Evolutionary conservation across 2,888 invertebrate species (phyloP).

Genomic region (Amiota communis): DNA sequence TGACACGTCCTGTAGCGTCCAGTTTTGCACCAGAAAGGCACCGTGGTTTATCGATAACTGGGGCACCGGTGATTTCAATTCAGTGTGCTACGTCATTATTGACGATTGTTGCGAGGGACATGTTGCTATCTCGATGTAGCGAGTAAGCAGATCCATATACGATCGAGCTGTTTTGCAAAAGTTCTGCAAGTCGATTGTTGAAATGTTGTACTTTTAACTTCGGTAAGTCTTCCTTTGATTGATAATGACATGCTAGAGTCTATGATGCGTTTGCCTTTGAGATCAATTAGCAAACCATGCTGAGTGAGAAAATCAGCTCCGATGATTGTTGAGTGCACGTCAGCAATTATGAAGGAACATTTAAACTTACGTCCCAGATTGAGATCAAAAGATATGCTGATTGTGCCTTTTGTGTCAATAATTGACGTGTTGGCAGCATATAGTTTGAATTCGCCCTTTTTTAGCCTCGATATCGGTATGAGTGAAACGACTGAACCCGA

Average conservation of each 20-base stretch:
- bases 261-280: no score
- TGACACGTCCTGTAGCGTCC: not conserved
- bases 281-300: no score
- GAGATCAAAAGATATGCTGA: conserved; percentile 5
- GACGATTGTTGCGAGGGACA: not conserved
- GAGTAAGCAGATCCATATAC: no score
- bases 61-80: not conserved
- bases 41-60: not conserved
- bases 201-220: no score
- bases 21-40: not conserved
- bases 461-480: no score
- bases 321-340: no score
- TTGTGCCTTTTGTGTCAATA: conserved; percentile 12
- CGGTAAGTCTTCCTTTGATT: not conserved
- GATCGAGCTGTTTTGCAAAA: not conserved
- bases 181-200: no score
- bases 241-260: not conserved
- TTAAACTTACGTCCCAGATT: not conserved
- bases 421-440: no score
- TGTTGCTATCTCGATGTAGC: conserved; percentile 5
- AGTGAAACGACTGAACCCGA: no score
- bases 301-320: no score
- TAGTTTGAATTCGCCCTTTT: not conserved
- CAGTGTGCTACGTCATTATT: no score
- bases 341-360: not conserved